Evolutionary conservation across 2,113 vertebrate species (phyloP).

Genomic region (Neoarius graeffei): DNA sequence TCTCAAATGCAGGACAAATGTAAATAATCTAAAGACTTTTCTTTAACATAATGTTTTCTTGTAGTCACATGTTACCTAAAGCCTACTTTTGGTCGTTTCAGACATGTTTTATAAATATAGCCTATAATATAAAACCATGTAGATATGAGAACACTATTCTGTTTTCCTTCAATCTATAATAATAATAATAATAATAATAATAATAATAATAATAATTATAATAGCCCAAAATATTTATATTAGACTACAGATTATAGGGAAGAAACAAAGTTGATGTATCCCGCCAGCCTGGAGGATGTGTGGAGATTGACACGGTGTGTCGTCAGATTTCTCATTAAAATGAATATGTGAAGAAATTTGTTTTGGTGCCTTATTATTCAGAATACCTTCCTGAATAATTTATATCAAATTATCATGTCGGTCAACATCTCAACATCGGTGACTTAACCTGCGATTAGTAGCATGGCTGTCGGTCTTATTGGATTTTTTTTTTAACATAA

Average conservation of each 20-base stretch:
- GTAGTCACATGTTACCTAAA: background rate
- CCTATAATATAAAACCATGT: background rate
- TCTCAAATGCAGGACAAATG: background rate
- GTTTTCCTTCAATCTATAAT: background rate
- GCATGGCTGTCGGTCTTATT: background rate
- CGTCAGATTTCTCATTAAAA: slow-evolving; percentile 24
- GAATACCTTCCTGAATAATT: slow-evolving; percentile 39
- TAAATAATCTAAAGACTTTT: background rate
- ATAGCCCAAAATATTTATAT: background rate
- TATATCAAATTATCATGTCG: slow-evolving; percentile 34
- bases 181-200: background rate
- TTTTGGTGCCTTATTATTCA: slow-evolving; percentile 22
- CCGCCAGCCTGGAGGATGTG: background rate
- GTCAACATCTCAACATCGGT: slow-evolving; percentile 25
- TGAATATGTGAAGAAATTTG: slow-evolving; percentile 12
- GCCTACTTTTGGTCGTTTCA: background rate
- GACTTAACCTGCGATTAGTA: slow-evolving; percentile 28
- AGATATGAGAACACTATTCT: background rate
- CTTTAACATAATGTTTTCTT: background rate
- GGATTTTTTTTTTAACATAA: background rate
- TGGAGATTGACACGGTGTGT: slow-evolving; percentile 19
- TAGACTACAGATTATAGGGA: background rate
- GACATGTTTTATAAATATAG: background rate
- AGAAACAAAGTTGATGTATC: background rate
- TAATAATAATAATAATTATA: background rate